Evolutionary conservation across 2,888 invertebrate species (phyloP).

Genomic region (Polymixis lichenea): DNA sequence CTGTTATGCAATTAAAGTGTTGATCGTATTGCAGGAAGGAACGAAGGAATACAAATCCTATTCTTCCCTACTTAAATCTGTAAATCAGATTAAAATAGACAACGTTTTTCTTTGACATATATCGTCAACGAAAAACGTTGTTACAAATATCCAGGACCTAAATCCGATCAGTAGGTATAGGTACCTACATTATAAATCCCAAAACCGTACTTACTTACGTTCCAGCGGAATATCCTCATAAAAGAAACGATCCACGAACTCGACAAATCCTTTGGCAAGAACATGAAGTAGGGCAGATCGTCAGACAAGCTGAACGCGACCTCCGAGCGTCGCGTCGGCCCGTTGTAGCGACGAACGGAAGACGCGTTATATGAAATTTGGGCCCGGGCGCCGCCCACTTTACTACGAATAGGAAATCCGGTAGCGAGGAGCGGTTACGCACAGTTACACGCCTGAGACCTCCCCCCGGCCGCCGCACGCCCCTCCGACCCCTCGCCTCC

Average conservation of each 20-base stretch:
- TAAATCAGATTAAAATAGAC: slow-evolving; percentile 7
- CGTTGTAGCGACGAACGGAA: slow-evolving; percentile 86
- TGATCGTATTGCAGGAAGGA: neutral
- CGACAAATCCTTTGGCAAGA: slow-evolving; percentile 90
- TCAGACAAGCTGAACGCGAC: slow-evolving; percentile 88
- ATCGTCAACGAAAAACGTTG: slow-evolving; percentile 12
- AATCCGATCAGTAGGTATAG: slow-evolving; percentile 77
- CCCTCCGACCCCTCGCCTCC: slow-evolving; percentile 74
- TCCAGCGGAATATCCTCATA: slow-evolving; percentile 85
- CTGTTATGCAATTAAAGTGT: too few species aligned
- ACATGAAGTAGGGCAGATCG: slow-evolving; percentile 89
- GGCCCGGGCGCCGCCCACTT: slow-evolving; percentile 89
- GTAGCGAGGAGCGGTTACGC: slow-evolving; percentile 90
- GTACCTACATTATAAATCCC: slow-evolving; percentile 83
- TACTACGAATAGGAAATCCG: slow-evolving; percentile 91
- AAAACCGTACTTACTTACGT: slow-evolving; percentile 86
- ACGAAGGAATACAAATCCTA: neutral
- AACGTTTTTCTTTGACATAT: slow-evolving; percentile 1
- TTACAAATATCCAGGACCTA: slow-evolving; percentile 59
- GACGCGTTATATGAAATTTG: slow-evolving; percentile 88
- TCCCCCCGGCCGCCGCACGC: slow-evolving; percentile 73
- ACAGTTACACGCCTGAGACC: slow-evolving; percentile 89
- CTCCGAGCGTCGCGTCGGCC: slow-evolving; percentile 83
- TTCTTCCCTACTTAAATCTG: slow-evolving; percentile 1
- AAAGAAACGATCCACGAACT: slow-evolving; percentile 88